Base-by-base conservation (phyloP, 1,140 invertebrate genomes). In the Dinothrombium tinctorium region DNA sequence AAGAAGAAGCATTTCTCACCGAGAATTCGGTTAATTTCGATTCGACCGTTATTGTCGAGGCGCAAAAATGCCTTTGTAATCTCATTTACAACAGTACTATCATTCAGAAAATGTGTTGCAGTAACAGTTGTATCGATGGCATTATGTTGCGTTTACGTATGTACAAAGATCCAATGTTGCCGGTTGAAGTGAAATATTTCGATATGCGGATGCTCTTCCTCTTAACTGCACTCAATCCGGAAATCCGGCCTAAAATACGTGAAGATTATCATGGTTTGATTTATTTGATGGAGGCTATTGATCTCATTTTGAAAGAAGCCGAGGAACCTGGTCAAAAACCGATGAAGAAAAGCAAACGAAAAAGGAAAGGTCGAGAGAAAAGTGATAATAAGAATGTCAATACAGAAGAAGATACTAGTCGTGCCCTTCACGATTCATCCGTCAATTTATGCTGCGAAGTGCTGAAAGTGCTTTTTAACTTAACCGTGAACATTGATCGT, bases 161-260 rank as follows among this genome's bases (percentile, higher is more conserved):
- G 15, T 77, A 75, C 49, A 64, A 59, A 51, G 65, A 67, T 51
- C 60, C 62, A 20, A 51, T 57, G 28, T 46, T 66, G 11, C 67
- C 71, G 17, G 60, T 71, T 54, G 69, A 76, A 37, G 64, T 87
- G 35, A 55, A 64, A 61, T 71, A 76, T 50, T 90, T 76, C 62
- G 76, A 89, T 52, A 72, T 86, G 63, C 75, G 80, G 59, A 62
- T 89, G 41, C 56, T 92, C 33, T 92, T 90, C 56, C 63, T 92
- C 22, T 61, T 87, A 28, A 83, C 82, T 22, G 83, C 81, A 12
- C 56, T 86, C 20, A 73, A 73, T 54, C 58, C 67, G 33, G 61
- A 74, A 21, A 67, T 73, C 3, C 57, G 77, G 51, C 61, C 64
- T 12, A 69, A 69, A 54, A 62, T 90, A 4, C 71, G 71, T 50